Evolutionary conservation across 2,797 vertebrate species (phyloP).

Genomic region (Lacerta agilis): DNA sequence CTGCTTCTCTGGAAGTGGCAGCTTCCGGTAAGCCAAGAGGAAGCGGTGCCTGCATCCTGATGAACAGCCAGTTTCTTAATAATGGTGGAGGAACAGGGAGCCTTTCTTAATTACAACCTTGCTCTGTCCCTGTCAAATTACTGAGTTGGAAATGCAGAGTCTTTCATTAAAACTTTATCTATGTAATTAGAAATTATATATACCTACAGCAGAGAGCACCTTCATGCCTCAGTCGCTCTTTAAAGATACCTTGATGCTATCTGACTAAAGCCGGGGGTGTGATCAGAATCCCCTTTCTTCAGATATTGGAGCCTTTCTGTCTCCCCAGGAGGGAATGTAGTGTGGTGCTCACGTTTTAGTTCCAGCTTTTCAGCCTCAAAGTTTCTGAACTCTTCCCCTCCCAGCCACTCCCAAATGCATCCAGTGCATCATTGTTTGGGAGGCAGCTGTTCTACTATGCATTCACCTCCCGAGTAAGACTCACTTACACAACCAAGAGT

Average conservation of each 20-base stretch:
- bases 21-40: conserved; percentile 10
- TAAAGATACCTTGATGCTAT: conserved; percentile 50
- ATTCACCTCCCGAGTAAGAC: neutral
- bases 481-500: neutral
- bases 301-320: conserved; percentile 40
- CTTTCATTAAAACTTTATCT: conserved; percentile 72
- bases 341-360: rapidly evolving
- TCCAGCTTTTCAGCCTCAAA: neutral
- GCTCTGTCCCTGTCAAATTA: conserved; percentile 53
- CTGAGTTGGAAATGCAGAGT: conserved; percentile 54
- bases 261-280: conserved; percentile 14
- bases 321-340: conserved; percentile 19
- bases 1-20: conserved; percentile 11
- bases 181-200: conserved; percentile 74
- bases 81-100: conserved; percentile 35
- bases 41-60: neutral
- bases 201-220: conserved; percentile 65
- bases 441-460: rapidly evolving
- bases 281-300: conserved; percentile 51
- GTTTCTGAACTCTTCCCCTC: neutral
- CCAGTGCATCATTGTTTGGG: neutral
- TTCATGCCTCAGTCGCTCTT: conserved; percentile 60
- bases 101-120: conserved; percentile 46
- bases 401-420: neutral
- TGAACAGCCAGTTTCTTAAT: conserved; percentile 6